phyloP scores from a whole-genome alignment of 2,113 vertebrate species.

The Physeter macrocephalus region DNA sequence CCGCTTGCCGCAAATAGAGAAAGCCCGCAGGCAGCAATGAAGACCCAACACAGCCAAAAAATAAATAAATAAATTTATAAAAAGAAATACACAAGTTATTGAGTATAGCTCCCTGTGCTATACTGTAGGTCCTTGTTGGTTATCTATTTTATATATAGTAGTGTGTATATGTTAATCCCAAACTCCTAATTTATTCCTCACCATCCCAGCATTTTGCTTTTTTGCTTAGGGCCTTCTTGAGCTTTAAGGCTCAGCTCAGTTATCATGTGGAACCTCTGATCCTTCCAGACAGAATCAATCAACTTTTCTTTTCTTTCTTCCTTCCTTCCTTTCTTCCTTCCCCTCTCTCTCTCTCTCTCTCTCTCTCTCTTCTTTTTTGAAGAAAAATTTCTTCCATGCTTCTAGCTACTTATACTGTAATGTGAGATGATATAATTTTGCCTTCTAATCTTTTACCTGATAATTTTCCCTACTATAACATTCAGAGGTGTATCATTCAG shows the following conservation, averaged over 20 bases:
- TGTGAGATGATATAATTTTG: background rate
- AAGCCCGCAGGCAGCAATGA: no score
- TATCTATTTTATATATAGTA: background rate
- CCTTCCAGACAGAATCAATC: background rate
- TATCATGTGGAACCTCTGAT: background rate
- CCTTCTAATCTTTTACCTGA: background rate
- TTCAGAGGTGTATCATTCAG: background rate
- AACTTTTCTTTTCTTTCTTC: background rate
- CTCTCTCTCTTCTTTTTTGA: background rate
- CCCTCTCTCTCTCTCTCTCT: no score
- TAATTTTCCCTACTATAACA: background rate
- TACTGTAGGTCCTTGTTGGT: background rate
- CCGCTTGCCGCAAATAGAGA: no score
- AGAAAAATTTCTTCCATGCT: background rate
- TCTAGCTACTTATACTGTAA: background rate
- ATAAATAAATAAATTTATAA: no score
- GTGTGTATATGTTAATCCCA: background rate
- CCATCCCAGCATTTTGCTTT: background rate
- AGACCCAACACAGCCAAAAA: no score
- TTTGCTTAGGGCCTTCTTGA: background rate
- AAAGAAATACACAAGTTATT: background rate
- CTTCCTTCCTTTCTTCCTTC: background rate
- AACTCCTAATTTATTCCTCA: background rate
- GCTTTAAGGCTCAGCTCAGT: background rate
- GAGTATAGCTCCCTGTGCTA: accelerated